Base-by-base conservation (phyloP, 2,888 invertebrate genomes). In the Polia nebulosa region DNA sequence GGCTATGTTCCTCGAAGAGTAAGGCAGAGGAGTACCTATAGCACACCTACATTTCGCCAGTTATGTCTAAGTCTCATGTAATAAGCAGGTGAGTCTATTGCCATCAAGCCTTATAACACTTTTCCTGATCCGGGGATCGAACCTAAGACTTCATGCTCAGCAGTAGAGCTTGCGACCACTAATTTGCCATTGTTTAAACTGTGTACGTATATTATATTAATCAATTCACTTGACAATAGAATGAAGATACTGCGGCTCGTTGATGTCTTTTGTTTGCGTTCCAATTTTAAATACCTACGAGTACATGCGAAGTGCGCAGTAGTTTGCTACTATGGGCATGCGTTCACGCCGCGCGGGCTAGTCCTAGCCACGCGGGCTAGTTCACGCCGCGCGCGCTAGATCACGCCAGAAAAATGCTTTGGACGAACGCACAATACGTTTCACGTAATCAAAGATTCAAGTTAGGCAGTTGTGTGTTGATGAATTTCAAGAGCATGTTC, bases 251-350 rank as follows among this genome's bases (percentile, higher is more conserved):
- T 8, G 53, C 60, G 45, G 59, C 72, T 65, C 82, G 82, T 82
- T 82, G 76, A 82, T 74, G 83, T 82, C 82, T 82, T 82, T 82
- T 70, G 68, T 69, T 68, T n/a, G 55, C 60, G 36, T 22, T 39
- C 20, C 36, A 72, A 67, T 66, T 69, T 55, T n/a, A 29, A 29
- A 34, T 29, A 29, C 2, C 45, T 56, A 61, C 39, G 39, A 49
- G 20, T 15, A 11, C 9, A 17, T 9, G 15, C 15, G 13, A 6
- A 9, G 27, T 63, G 27, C 39, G 60, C 27, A 7, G 15, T 22
- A 53, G 34, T 45, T n/a, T n/a, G n/a, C 25, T 22, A 32, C 1
- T 13, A 1, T 17, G 17, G 5, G 17, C 20, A 55, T 39, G 25
- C 13, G n/a, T 41, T 44, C 34, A 44, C n/a, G n/a, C n/a, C n/a